Base-by-base conservation (phyloP, 1,140 invertebrate species). In the Drosophila guanche region DNA sequence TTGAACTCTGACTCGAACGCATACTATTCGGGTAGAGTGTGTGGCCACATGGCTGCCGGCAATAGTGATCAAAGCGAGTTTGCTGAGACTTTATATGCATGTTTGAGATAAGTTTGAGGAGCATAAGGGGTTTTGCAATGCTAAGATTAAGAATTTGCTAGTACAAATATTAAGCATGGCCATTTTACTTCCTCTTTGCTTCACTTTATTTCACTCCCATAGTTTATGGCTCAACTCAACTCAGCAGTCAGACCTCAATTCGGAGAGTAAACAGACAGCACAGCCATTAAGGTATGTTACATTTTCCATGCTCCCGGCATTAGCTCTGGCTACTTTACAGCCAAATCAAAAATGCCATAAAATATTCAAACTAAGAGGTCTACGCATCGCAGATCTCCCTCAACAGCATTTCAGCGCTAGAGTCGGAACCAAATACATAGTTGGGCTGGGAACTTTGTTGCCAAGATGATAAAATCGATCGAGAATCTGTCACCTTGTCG, bases 401-500 rank as follows among this genome's bases (percentile, higher is more conserved):
- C 58, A 54, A 84, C 71, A 79, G 76, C 59, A 60, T 54, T 45
- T 37, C 12, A 61, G 63, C 62, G 57, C 42, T 40, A 62, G 50
- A 62, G 29, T 65, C 61, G 23, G 14, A 16, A 51, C 37, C 16
- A 40, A 55, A 76, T 71, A 4, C 33, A 0, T 10, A 12, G 8
- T 37, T 37, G 10, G 50, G 62, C 14, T 60, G 58, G 41, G 29
- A 50, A 85, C 80, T 73, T 73, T 84, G 80, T 84, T 84, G 80
- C 70, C 71, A n/a, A 86, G 81, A 80, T 81, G 73, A 86, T 86
- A 86, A 86, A 86, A 88, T 88, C 63, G 62, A 48, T 88, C 76
- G 83, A 86, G 83, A 81, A 86, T 88, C 83, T 86, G 83, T 86
- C 83, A 88, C 70, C 83, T 88, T 86, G 83, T 75, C 74, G 65